A percentile compares a stretch with the other conserved stretches of the same genome.
phyloP scores from a whole-genome alignment of 2,797 vertebrate species.

The Xenops minutus region DNA sequence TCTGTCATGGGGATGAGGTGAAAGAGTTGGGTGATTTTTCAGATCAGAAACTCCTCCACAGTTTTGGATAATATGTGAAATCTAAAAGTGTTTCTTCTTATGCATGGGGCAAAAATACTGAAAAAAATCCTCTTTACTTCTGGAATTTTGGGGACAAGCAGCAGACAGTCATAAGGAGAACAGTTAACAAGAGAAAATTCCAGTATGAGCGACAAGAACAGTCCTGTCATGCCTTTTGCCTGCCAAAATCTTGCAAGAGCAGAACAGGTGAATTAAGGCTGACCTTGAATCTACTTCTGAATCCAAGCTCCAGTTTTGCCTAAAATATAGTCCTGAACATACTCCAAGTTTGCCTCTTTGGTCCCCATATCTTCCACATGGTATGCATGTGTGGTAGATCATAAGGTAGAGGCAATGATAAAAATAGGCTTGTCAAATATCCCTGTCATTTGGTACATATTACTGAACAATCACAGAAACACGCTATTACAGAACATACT shows the following conservation, averaged over 20 bases:
- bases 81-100: not conserved
- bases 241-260: not conserved
- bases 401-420: not conserved
- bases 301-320: not conserved
- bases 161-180: not conserved
- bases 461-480: not conserved
- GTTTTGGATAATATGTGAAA: not conserved
- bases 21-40: not conserved
- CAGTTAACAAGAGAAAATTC: not conserved
- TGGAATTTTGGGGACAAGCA: not conserved
- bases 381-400: not conserved
- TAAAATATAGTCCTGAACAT: not conserved
- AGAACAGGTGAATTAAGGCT: not conserved
- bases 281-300: not conserved
- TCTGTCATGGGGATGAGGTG: not conserved
- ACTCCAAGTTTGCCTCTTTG: not conserved
- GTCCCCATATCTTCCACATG: not conserved
- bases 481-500: not conserved
- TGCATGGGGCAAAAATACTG: not conserved
- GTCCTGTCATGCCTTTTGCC: not conserved
- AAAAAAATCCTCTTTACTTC: not conserved
- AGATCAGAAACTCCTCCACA: not conserved
- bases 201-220: not conserved
- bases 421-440: not conserved
- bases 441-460: not conserved